Base-by-base conservation (phyloP, 2,113 vertebrate species). In the Willisornis vidua region DNA sequence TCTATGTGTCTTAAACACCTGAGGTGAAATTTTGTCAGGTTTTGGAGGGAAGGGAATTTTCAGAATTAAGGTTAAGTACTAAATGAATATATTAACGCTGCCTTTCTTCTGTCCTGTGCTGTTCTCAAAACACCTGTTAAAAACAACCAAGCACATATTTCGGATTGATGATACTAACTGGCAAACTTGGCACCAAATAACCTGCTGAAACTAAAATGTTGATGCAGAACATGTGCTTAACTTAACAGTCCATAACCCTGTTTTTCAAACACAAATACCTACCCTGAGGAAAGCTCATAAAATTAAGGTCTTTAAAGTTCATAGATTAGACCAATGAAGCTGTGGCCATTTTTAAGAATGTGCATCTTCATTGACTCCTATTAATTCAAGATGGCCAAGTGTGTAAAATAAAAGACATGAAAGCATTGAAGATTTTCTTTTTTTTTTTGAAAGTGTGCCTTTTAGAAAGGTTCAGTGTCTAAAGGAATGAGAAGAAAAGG, bases 181-280 rank as follows among this genome's bases (percentile, higher is more conserved):
- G 93, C 91, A 97, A 95, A 90, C 94, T 85, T 97, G 96, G 96
- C 94, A 94, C 89, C 94, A 87, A 70, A 63, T 96, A 78, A 96
- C 92, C 97, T 96, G 94, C 89, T 95, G 92, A 91, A 98, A 94
- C 85, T 91, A 93, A 97, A 97, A 97, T 95, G 96, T 96, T 96
- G 94, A 35, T 92, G 95, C 74, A 95, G 95, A 97, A 94, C 88
- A 94, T 91, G 93, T 96, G 91, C 94, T 98, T 96, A 96, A 94
- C 89, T 96, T 97, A 97, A 97, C 91, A 97, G 96, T 91, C 96
- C 90, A 61, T 97, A 97, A 93, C 91, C 74, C 79, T 96, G 93
- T 92, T 97, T 97, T 97, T 92, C 49, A 80, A 97, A 95, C 81
- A 96, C 43, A 93, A 96, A 95, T 95, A 96, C 83, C 93, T 94